phyloP scores from a whole-genome alignment of 2,113 vertebrate genomes.

The Crotalus helleri region DNA sequence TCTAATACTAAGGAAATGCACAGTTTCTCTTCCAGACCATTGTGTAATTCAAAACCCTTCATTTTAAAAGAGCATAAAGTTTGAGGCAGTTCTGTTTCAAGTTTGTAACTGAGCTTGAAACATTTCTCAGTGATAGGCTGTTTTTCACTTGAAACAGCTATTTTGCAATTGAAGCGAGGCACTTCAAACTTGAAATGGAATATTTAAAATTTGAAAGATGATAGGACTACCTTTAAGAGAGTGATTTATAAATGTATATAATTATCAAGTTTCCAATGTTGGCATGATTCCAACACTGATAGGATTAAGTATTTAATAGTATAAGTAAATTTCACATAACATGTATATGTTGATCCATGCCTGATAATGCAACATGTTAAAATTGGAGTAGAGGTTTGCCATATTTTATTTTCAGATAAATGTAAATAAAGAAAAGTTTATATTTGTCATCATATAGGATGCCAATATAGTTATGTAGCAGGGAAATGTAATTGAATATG shows the following conservation, averaged over 20 bases:
- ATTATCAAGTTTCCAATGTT: neutral
- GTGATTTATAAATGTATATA: neutral
- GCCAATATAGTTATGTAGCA: neutral
- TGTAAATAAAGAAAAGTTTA: neutral
- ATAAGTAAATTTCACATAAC: neutral
- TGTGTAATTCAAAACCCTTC: neutral
- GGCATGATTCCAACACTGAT: neutral
- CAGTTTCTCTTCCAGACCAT: neutral
- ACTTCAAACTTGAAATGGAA: neutral
- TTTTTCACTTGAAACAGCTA: neutral
- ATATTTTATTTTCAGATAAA: neutral
- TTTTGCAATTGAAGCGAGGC: neutral
- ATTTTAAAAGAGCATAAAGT: neutral
- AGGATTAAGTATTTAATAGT: neutral
- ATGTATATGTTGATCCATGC: neutral
- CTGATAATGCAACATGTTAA: neutral
- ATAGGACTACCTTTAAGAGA: neutral
- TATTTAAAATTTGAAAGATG: neutral
- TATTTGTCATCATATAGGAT: neutral
- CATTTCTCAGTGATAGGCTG: neutral
- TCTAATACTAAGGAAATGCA: neutral
- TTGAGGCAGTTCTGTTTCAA: neutral
- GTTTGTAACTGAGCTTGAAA: neutral
- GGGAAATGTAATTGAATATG: neutral
- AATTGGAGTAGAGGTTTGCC: neutral